Percentiles rank a stretch among this genome's conserved stretches.
These are phyloP conservation scores for Dolichotis patagonum DNA, from an alignment of 2,113 vertebrate species.

Conservation along the genomic window DNA sequence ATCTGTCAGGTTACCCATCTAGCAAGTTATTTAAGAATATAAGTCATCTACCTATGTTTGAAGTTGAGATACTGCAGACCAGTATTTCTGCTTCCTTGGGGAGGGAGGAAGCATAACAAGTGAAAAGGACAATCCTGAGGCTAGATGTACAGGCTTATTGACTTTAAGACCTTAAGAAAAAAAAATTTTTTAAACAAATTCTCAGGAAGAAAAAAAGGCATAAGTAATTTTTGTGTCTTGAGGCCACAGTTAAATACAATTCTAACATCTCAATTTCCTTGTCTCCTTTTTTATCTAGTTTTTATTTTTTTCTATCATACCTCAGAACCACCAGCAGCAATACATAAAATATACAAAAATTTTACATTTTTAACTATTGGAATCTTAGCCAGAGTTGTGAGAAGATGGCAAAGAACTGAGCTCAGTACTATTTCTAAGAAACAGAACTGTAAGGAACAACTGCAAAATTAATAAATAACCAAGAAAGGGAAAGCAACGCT, in stretches of 20 bases:
- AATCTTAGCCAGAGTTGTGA: not conserved
- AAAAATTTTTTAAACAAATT: not conserved
- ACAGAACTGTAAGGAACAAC: not conserved
- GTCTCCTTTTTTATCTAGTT: not conserved
- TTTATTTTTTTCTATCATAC: not conserved
- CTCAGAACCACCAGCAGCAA: not conserved
- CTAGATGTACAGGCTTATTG: not conserved
- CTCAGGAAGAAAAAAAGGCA: not conserved
- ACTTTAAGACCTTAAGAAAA: not conserved
- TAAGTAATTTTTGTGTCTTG: not conserved
- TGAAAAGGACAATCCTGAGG: not conserved
- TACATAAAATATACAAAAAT: constrained; percentile 19
- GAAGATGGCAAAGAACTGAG: not conserved
- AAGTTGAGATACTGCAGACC: not conserved
- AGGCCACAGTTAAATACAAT: not conserved
- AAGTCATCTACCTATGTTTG: not conserved
- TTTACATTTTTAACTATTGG: not conserved
- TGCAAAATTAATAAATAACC: not conserved
- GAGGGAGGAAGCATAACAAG: not conserved
- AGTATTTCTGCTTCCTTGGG: not conserved
- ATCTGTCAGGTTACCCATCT: not conserved
- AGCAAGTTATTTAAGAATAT: not conserved
- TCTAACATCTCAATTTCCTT: not conserved
- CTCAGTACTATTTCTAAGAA: constrained; percentile 23
- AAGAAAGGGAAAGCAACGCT: not conserved